A percentile compares a stretch with the other conserved stretches of the same genome.
phyloP scores from a whole-genome alignment of 2,797 vertebrate genomes.

The Podargus strigoides region DNA sequence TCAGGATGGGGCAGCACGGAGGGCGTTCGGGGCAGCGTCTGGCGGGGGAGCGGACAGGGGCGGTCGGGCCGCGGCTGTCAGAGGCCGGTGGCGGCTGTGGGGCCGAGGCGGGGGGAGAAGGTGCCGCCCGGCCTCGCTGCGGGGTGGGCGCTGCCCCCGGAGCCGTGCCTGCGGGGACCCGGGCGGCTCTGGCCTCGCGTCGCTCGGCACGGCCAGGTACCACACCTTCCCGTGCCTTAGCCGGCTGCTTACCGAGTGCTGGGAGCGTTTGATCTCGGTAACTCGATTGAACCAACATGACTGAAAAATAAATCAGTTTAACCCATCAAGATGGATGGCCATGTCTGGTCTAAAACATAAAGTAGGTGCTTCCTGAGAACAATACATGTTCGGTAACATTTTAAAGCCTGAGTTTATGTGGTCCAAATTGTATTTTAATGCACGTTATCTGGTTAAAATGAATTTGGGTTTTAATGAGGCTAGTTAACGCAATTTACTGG shows the following conservation, averaged over 20 bases:
- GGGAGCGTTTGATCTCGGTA: constrained; percentile 7
- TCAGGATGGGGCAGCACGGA: rapidly evolving
- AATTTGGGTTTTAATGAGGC: not conserved
- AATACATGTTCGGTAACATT: not conserved
- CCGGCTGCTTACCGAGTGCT: not conserved
- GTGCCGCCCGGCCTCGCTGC: rapidly evolving
- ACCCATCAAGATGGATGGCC: not conserved
- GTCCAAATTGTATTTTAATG: not conserved
- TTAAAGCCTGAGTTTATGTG: not conserved
- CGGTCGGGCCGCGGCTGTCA: rapidly evolving
- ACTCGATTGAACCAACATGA: not conserved
- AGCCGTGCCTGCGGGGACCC: not conserved
- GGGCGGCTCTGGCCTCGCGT: rapidly evolving
- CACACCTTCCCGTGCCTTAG: not conserved
- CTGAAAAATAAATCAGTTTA: constrained; percentile 8
- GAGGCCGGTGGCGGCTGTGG: not conserved
- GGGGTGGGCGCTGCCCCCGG: not conserved
- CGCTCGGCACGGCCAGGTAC: not conserved
- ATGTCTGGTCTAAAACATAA: not conserved
- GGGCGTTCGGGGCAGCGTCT: no score
- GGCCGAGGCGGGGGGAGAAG: rapidly evolving
- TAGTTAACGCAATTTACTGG: not conserved
- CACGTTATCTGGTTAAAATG: not conserved
- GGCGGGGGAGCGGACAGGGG: not conserved
- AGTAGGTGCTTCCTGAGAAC: not conserved